Percentiles rank a stretch among this genome's conserved stretches.
phyloP scores from a whole-genome alignment of 53 echinoderm and acorn worm species.

The Holothuria leucospilota region DNA sequence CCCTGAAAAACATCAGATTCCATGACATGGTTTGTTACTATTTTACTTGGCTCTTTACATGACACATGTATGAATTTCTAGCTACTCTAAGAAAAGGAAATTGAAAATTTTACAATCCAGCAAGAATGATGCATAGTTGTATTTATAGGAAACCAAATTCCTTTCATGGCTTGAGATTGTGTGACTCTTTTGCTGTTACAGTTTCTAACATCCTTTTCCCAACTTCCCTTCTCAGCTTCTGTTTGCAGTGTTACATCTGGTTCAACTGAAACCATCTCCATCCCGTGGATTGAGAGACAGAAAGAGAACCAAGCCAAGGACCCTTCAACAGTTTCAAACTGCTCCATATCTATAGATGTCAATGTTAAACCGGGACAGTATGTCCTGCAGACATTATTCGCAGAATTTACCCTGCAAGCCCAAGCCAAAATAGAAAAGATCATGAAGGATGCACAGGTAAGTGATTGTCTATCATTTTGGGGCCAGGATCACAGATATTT shows the following conservation, averaged over 20 bases:
- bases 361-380: slow-evolving; percentile 99
- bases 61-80: no score
- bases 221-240: background rate
- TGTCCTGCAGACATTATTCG: slow-evolving; percentile 97
- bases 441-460: slow-evolving; percentile 92
- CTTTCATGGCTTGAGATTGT: no score
- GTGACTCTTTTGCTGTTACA: no score
- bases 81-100: no score
- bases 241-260: slow-evolving; percentile 36
- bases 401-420: slow-evolving; percentile 97
- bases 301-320: slow-evolving; percentile 70
- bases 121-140: no score
- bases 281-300: slow-evolving; percentile 34
- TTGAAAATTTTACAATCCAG: no score
- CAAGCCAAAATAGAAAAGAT: slow-evolving; percentile 98
- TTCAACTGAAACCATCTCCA: slow-evolving; percentile 24
- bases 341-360: slow-evolving; percentile 88
- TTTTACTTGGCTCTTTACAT: no score
- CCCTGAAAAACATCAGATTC: no score
- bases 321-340: slow-evolving; percentile 66
- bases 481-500: no score
- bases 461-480: background rate
- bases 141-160: no score
- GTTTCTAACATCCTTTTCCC: background rate
- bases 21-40: no score